phyloP scores from a whole-genome alignment of 2,113 vertebrate genomes.

The Sander lucioperca region DNA sequence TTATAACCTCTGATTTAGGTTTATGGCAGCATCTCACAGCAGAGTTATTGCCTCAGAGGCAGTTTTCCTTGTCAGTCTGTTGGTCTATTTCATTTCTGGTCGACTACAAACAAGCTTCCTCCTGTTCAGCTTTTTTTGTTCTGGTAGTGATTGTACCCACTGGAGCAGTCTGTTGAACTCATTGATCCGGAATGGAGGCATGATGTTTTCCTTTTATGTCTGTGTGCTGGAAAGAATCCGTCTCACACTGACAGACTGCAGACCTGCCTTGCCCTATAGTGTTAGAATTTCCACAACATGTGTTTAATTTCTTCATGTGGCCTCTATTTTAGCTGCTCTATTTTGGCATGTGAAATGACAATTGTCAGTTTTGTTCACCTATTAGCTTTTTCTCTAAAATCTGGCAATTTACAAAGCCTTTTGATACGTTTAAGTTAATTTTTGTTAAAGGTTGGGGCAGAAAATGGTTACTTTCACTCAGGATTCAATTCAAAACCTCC shows the following conservation, averaged over 20 bases:
- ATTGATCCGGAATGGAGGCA: constrained; percentile 43
- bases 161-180: constrained; percentile 43
- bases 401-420: neutral
- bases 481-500: neutral
- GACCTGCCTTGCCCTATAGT: neutral
- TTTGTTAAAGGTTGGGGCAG: neutral
- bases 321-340: neutral
- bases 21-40: constrained; percentile 34
- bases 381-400: neutral
- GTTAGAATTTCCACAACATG: neutral
- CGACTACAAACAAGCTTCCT: constrained; percentile 41
- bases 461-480: neutral
- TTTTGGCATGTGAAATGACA: neutral
- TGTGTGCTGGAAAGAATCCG: constrained; percentile 46
- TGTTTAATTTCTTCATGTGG: constrained; percentile 14
- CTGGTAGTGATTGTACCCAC: constrained; percentile 17
- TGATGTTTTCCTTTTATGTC: constrained; percentile 42
- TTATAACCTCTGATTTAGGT: constrained; percentile 44
- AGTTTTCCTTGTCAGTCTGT: constrained; percentile 6
- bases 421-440: neutral
- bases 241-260: constrained; percentile 34
- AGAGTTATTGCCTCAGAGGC: constrained; percentile 24
- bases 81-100: constrained; percentile 16
- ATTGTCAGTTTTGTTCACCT: neutral
- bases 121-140: constrained; percentile 9